Evolutionary conservation across 2,113 vertebrate species (phyloP), one percentile per base, ranked within the genome.

Genomic region (Seriola rivoliana): DNA sequence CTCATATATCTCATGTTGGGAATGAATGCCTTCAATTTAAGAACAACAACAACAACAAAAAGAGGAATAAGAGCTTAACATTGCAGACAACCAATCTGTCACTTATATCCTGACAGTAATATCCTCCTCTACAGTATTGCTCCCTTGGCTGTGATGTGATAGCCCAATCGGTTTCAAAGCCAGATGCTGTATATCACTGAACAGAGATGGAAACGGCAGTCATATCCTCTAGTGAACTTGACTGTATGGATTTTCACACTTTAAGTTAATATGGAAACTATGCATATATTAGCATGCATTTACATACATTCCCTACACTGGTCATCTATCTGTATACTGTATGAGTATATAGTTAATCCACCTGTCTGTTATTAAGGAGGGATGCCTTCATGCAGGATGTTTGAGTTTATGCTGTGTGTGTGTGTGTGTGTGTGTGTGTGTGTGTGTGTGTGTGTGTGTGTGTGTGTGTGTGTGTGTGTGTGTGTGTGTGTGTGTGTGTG

Each of bases 271-370:
- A 75, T 82, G 59, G 79, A 81, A 71, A 77, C 79, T 73, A 75
- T 91, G 88, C 87, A 88, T 93, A 88, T 34, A 82, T 93, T 93
- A 86, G 85, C 90, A 94, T 93, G 57, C 58, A 92, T 94, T 94
- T 90, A 63, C 91, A 92, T 88, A 68, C 64, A 87, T 92, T 93
- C 71, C 67, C 71, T 40, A 32, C 55, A 5, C 66, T 80, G 77
- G 81, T 83, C 92, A 91, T 93, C 74, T 90, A 85, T 93, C 80
- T 93, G 84, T 88, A 71, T 70, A 81, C 78, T 44, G 79, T 86
- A 83, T 23, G 40, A 84, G 85, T 78, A 62, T 74, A 66, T 75
- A 75, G 86, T 90, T 93, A 93, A 94, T 93, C 91, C 93, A 92
- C 91, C 88, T 91, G 90, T 84, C 75, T 82, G 84, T 90, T 90